A percentile compares a stretch with the other conserved stretches of the same genome.
These are phyloP conservation scores for Temnothorax longispinosus DNA, from an alignment of 1,140 invertebrate genomes.

Conservation along the genomic window DNA sequence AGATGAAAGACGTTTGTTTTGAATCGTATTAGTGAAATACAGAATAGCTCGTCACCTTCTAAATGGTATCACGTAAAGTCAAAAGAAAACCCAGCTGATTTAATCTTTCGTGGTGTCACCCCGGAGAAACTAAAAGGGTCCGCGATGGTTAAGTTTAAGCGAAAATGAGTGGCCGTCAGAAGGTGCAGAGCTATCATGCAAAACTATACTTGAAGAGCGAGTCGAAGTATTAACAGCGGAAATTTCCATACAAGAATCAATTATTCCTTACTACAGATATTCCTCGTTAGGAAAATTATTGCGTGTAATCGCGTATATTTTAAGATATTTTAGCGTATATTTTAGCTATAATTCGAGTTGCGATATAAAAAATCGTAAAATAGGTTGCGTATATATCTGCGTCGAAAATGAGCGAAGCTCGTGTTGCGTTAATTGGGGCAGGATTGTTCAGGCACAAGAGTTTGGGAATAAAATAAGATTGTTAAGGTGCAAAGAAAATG, in stretches of 20 bases:
- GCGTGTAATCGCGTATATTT: neutral
- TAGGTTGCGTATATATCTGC: neutral
- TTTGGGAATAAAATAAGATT: neutral
- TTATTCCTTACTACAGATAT: neutral
- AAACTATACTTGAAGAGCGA: neutral
- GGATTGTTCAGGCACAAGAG: neutral
- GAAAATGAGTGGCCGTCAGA: neutral
- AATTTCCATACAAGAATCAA: neutral
- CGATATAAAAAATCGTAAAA: neutral
- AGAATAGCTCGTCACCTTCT: constrained; percentile 57
- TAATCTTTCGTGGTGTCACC: constrained; percentile 73
- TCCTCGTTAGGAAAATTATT: neutral
- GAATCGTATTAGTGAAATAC: constrained; percentile 80
- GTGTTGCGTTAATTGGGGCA: neutral
- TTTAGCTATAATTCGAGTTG: neutral
- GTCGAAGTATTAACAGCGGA: neutral
- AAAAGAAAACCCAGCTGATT: constrained; percentile 79
- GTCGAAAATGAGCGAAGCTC: neutral
- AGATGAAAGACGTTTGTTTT: constrained; percentile 73
- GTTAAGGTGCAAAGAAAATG: neutral
- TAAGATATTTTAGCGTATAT: neutral
- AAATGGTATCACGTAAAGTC: constrained; percentile 78
- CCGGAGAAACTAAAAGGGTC: constrained; percentile 28
- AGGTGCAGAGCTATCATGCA: neutral
- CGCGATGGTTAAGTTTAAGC: neutral